Base-by-base conservation (phyloP, 2,797 vertebrate genomes). In the Setipinna tenuifilis region DNA sequence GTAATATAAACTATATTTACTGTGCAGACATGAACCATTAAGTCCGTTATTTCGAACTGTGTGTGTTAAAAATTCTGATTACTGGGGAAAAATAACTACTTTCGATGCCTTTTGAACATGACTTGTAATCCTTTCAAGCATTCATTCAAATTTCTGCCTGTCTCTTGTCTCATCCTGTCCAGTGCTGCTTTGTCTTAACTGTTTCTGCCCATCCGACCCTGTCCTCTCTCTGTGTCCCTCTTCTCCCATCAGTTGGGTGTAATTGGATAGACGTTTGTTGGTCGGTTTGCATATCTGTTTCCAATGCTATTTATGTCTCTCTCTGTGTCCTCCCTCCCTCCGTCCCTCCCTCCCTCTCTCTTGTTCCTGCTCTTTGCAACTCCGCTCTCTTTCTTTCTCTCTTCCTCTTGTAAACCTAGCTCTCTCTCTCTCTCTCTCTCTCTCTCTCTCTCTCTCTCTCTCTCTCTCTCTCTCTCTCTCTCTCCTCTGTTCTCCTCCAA, bases 241-340 rank as follows among this genome's bases (percentile, higher is more conserved):
- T 87, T 58, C 86, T 81, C 65, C 81, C 82, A 65, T 87, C 54
- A 80, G 61, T 82, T 88, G 19, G 17, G 19, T 41, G 35, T 82
- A 88, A 87, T 89, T 86, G 82, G 57, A 65, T 86, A 83, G 54
- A 86, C 1, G 71, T 78, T 44, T 44, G 35, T 85, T 2, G 35
- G 84, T 78, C 83, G 81, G 78, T 85, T 81, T n/a, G 61, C 3
- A 21, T 84, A 85, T 89, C 85, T 14, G 54, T 86, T 88, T 88
- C 81, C 59, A 80, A 85, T 19, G 16, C 87, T 90, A 82, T 88
- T 85, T 84, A 5, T 85, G 87, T 90, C 83, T 31, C 83, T 31
- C 44, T 78, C 71, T 78, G 65, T 78, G 71, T 78, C 14, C 28
- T 19, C 68, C 16, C 68, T 25, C 71, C 21, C 35, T 5, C 35